Conservation (phyloP, 1,140 invertebrate species). For the Megathymus violae region DNA sequence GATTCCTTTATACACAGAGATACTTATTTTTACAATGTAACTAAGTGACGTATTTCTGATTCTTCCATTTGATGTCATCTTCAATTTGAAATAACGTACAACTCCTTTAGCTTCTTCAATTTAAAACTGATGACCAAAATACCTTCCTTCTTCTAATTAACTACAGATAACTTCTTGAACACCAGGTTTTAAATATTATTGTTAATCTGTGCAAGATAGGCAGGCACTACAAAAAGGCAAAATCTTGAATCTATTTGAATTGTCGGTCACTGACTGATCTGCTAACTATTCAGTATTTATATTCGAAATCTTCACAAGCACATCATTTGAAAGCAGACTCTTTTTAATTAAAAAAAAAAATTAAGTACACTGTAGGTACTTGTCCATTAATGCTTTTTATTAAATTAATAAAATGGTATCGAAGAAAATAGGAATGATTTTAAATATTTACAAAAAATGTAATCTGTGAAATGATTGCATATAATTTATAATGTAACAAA, state of each 20-base stretch:
- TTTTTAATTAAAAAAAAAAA: slow-evolving; percentile 9
- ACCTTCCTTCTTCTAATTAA: no score
- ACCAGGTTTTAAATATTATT: neutral
- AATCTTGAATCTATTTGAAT: slow-evolving; percentile 55
- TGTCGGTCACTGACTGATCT: slow-evolving; percentile 50
- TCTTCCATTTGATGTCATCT: no score
- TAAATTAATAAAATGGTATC: neutral
- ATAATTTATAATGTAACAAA: neutral
- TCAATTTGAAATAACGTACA: neutral
- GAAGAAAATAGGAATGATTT: neutral
- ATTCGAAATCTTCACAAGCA: slow-evolving; percentile 52
- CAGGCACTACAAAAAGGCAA: slow-evolving; percentile 35
- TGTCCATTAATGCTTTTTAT: neutral
- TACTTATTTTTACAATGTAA: no score
- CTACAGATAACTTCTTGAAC: neutral
- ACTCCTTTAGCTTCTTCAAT: neutral
- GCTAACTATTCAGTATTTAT: slow-evolving; percentile 57
- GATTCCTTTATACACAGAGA: no score
- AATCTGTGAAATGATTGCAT: neutral
- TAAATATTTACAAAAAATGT: neutral
- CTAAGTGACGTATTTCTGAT: no score
- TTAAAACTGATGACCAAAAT: neutral
- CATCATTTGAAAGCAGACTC: slow-evolving; percentile 36
- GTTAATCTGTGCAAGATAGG: slow-evolving; percentile 1
- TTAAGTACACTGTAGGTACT: neutral